These are phyloP conservation scores for Eledona agricola DNA, from an alignment of 2,888 invertebrate species.

Conservation along the genomic window DNA sequence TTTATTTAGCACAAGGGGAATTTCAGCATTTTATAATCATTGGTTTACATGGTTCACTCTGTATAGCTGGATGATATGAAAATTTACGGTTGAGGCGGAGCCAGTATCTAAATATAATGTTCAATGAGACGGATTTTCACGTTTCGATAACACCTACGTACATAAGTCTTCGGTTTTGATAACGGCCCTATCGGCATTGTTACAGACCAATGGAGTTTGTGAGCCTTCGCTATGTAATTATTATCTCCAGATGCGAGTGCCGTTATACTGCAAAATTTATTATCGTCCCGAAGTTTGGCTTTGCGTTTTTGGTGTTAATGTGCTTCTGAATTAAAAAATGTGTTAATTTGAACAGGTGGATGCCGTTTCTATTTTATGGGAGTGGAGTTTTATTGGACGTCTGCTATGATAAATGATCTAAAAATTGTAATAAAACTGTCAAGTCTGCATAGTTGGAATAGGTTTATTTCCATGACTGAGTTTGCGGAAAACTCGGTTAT, in stretches of 20 bases:
- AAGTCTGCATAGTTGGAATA: conserved; percentile 27
- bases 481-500: conserved; percentile 44
- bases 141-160: conserved; percentile 35
- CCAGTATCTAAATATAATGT: too few species aligned
- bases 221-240: neutral
- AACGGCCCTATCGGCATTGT: conserved; percentile 43
- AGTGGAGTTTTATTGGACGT: too few species aligned
- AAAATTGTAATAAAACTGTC: neutral
- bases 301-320: neutral
- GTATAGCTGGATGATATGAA: too few species aligned
- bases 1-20: too few species aligned
- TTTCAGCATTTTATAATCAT: too few species aligned
- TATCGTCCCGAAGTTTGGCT: too few species aligned
- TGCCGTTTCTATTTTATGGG: too few species aligned
- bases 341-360: too few species aligned
- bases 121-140: conserved; percentile 4
- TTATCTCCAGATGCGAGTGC: conserved; percentile 40
- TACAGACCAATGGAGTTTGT: conserved; percentile 42
- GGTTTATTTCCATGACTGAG: conserved; percentile 37
- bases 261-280: conserved; percentile 41
- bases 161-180: conserved; percentile 44
- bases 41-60: too few species aligned
- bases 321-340: neutral
- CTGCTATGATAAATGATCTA: neutral
- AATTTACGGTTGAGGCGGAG: too few species aligned